phyloP scores from a whole-genome alignment of 1,140 invertebrate species.

The Trissolcus basalis region DNA sequence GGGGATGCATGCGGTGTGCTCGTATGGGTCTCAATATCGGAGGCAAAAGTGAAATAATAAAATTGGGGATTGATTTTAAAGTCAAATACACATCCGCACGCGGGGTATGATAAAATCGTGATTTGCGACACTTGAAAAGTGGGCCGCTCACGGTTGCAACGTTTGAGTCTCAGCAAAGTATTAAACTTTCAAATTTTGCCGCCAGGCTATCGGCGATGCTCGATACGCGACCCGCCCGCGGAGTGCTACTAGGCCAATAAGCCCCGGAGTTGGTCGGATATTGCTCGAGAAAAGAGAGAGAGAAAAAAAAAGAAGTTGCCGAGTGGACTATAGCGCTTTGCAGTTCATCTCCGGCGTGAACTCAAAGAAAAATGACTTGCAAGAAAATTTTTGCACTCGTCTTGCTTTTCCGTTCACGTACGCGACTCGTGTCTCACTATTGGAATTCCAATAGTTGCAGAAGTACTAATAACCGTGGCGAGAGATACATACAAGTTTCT shows the following conservation, averaged over 20 bases:
- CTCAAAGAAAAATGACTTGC: constrained; percentile 53
- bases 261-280: constrained; percentile 21
- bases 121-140: constrained; percentile 33
- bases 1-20: too few species aligned
- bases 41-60: constrained; percentile 31
- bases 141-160: constrained; percentile 3
- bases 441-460: constrained; percentile 50
- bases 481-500: constrained; percentile 34
- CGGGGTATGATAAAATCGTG: constrained; percentile 38
- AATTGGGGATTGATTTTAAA: constrained; percentile 36
- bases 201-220: constrained; percentile 41
- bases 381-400: constrained; percentile 45
- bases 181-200: constrained; percentile 53
- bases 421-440: constrained; percentile 47
- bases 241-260: constrained; percentile 38
- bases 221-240: constrained; percentile 13
- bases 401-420: constrained; percentile 48
- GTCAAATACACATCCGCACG: constrained; percentile 31
- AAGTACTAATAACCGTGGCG: constrained; percentile 46
- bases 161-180: constrained; percentile 32
- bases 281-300: constrained; percentile 23
- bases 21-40: background rate
- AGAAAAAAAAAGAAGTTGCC: constrained; percentile 18
- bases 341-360: constrained; percentile 33
- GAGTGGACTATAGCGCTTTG: constrained; percentile 40